A percentile compares a stretch with the other conserved stretches of the same genome.
Conservation (phyloP, 2,797 vertebrate species). For the Coracias cyanogaster region DNA sequence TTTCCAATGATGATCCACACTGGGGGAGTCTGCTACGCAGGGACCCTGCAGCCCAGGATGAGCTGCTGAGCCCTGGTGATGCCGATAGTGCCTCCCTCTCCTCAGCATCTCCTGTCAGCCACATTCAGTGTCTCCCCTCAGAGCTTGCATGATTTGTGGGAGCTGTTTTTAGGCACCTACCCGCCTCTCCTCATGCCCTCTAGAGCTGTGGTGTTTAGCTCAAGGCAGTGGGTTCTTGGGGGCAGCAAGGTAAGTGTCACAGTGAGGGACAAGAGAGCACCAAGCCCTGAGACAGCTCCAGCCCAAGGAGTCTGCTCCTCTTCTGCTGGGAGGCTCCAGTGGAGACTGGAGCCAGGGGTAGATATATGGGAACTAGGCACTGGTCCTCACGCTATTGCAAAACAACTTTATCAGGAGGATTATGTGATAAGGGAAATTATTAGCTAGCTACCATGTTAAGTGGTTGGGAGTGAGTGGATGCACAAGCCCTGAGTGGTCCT, state of each 20-base stretch:
- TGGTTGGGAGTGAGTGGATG: neutral
- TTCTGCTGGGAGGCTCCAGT: neutral
- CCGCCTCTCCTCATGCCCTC: neutral
- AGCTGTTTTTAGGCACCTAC: neutral
- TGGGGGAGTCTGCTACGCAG: neutral
- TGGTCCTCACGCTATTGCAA: neutral
- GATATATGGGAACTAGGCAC: neutral
- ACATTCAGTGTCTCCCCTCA: rapidly evolving
- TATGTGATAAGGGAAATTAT: conserved; percentile 40
- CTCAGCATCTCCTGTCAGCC: neutral
- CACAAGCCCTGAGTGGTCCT: neutral
- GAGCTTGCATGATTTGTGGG: neutral
- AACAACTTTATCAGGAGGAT: conserved; percentile 21
- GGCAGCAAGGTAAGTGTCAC: neutral
- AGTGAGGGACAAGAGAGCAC: neutral
- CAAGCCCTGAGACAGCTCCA: neutral
- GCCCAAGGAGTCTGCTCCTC: neutral
- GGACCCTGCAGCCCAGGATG: neutral
- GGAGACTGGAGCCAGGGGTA: neutral
- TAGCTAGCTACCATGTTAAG: conserved; percentile 26
- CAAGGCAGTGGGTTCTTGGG: neutral
- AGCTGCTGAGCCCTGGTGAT: neutral
- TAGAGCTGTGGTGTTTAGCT: neutral
- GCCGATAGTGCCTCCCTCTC: rapidly evolving
- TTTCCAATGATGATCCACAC: neutral